Percentiles rank a stretch among this genome's conserved stretches.
These are phyloP conservation scores for Rhynchophorus ferrugineus DNA, from an alignment of 1,140 invertebrate genomes.

Conservation along the genomic window DNA sequence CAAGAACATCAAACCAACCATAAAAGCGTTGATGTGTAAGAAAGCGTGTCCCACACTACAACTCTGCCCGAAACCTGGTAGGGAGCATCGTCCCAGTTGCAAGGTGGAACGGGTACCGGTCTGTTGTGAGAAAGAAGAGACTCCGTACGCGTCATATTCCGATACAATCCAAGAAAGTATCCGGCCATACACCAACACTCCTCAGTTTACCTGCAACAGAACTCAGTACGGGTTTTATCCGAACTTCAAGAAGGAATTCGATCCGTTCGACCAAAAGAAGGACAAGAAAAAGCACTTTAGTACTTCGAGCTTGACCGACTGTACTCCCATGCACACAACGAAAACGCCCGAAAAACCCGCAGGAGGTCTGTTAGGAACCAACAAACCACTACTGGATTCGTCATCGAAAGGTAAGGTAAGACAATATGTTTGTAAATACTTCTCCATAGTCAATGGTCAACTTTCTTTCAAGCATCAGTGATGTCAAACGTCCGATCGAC, in stretches of 20 bases:
- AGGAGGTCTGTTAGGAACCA: background rate
- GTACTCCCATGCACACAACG: background rate
- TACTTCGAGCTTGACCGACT: background rate
- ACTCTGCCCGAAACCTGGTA: background rate
- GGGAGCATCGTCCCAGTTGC: background rate
- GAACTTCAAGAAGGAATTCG: conserved; percentile 8
- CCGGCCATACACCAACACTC: conserved; percentile 13
- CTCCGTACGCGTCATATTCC: conserved; percentile 16
- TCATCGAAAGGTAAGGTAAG: conserved; percentile 17
- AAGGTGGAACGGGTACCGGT: conserved; percentile 7
- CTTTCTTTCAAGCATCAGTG: background rate
- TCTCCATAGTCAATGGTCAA: no score
- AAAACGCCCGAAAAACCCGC: background rate
- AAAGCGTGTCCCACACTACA: background rate
- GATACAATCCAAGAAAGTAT: conserved; percentile 10
- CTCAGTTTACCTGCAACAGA: conserved; percentile 18
- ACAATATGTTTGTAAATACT: no score
- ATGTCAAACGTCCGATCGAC: background rate
- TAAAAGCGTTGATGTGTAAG: conserved; percentile 6
- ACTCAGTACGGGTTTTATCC: conserved; percentile 18
- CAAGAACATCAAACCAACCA: conserved; percentile 8
- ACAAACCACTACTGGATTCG: background rate
- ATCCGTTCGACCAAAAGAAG: background rate
- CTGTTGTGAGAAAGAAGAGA: conserved; percentile 20
- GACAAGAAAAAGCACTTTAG: conserved; percentile 12